A percentile compares a stretch with the other conserved stretches of the same genome.
These are phyloP conservation scores for Craseonycteris thonglongyai DNA, from an alignment of 2,113 vertebrate genomes.

Conservation along the genomic window DNA sequence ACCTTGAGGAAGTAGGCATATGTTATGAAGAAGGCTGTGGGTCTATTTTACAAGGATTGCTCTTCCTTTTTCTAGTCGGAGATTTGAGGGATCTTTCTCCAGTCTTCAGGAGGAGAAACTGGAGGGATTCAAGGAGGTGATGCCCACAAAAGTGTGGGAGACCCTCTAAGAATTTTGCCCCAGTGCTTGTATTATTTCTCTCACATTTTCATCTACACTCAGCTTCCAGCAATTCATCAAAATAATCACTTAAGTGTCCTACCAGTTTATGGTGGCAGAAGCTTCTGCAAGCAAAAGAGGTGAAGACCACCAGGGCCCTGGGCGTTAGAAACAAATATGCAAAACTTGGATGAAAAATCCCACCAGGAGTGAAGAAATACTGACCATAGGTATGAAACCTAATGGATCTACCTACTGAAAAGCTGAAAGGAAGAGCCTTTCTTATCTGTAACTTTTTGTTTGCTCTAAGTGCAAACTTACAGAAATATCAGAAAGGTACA, in stretches of 20 bases:
- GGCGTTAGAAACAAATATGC: not conserved
- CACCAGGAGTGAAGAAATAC: not conserved
- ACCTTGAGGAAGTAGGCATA: not conserved
- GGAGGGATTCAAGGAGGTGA: not conserved
- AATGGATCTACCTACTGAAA: not conserved
- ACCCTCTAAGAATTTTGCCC: not conserved
- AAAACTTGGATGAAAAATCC: not conserved
- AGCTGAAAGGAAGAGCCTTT: not conserved
- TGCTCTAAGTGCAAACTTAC: not conserved
- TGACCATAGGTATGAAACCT: not conserved
- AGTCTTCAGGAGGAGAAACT: not conserved
- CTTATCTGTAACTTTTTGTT: not conserved
- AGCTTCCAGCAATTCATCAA: not conserved
- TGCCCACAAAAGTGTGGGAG: not conserved
- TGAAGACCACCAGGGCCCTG: not conserved
- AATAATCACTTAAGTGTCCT: not conserved
- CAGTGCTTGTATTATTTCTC: not conserved
- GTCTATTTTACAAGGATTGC: not conserved
- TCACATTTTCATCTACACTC: not conserved
- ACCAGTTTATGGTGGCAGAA: not conserved
- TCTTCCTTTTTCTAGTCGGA: not conserved
- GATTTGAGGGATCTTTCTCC: not conserved
- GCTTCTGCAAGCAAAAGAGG: not conserved
- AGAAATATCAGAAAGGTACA: not conserved
- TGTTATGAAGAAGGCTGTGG: not conserved